Conservation (phyloP, 2,888 invertebrate genomes). For the Mesorhabditis spiculigera region DNA sequence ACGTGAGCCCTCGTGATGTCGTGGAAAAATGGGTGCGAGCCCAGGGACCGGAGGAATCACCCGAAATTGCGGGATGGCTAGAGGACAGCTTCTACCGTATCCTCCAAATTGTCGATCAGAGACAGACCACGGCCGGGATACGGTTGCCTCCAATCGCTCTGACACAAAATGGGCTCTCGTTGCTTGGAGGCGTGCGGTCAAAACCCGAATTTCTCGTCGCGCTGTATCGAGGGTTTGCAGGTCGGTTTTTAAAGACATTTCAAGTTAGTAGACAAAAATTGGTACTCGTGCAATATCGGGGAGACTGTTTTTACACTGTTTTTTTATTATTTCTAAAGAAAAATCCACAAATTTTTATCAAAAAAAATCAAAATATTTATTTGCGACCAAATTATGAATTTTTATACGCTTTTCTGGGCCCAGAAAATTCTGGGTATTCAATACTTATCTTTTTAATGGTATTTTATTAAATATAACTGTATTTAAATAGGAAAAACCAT, state of each 20-base stretch:
- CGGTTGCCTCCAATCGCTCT: neutral
- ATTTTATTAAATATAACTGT: no score
- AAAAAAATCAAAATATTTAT: no score
- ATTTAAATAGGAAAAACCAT: no score
- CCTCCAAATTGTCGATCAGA: slow-evolving; percentile 65
- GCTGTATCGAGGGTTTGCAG: slow-evolving; percentile 69
- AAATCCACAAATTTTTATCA: no score
- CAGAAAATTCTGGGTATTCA: no score
- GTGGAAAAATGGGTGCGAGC: slow-evolving; percentile 68
- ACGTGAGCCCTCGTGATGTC: slow-evolving; percentile 69
- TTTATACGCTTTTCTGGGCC: no score
- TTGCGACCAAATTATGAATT: no score
- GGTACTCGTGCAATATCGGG: no score
- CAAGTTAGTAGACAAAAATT: no score
- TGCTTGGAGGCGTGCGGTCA: slow-evolving; percentile 60
- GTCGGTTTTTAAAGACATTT: neutral
- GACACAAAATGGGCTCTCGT: neutral
- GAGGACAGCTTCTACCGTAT: slow-evolving; percentile 69
- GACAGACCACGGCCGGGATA: neutral
- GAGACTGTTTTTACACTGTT: no score
- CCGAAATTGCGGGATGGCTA: slow-evolving; percentile 66
- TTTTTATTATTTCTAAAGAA: no score
- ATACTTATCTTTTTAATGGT: no score
- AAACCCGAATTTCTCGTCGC: slow-evolving; percentile 67
- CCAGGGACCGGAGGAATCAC: slow-evolving; percentile 63